phyloP scores from a whole-genome alignment of 2,888 invertebrate genomes.

The Dasysyrphus tricinctus region DNA sequence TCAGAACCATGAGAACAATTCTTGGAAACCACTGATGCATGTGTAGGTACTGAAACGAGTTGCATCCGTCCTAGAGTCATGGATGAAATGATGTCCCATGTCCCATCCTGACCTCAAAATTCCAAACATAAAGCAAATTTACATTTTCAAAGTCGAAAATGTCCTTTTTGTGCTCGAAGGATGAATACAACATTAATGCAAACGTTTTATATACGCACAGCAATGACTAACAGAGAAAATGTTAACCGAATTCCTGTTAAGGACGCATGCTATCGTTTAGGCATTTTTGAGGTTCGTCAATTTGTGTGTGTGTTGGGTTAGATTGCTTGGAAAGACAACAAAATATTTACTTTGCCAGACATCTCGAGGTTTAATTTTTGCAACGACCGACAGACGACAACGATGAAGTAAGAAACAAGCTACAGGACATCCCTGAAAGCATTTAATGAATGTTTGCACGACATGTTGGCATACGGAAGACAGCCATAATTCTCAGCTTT shows the following conservation, averaged over 20 bases:
- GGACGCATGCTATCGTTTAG: slow-evolving; percentile 32
- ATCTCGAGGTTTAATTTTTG: slow-evolving; percentile 43
- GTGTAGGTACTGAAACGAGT: slow-evolving; percentile 52
- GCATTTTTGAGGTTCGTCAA: slow-evolving; percentile 53
- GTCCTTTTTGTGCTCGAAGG: slow-evolving; percentile 41
- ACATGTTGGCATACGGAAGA: slow-evolving; percentile 56
- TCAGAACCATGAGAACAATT: slow-evolving; percentile 1
- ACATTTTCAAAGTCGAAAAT: slow-evolving; percentile 47
- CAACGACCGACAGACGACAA: neutral
- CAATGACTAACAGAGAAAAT: slow-evolving; percentile 28
- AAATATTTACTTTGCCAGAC: slow-evolving; percentile 55
- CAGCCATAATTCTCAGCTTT: slow-evolving; percentile 27
- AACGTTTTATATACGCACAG: slow-evolving; percentile 33
- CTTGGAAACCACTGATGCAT: slow-evolving; percentile 53
- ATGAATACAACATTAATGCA: slow-evolving; percentile 33
- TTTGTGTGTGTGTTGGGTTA: slow-evolving; percentile 26
- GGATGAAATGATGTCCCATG: slow-evolving; percentile 33
- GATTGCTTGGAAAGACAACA: slow-evolving; percentile 36
- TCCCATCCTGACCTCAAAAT: slow-evolving; percentile 42
- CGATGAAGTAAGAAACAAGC: neutral
- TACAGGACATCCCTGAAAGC: slow-evolving; percentile 12
- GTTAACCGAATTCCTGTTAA: slow-evolving; percentile 34
- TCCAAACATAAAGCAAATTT: slow-evolving; percentile 47
- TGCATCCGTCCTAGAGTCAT: slow-evolving; percentile 20
- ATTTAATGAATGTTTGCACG: slow-evolving; percentile 61